phyloP scores from a whole-genome alignment of 2,888 invertebrate species.

The Pristionchus mayeri region DNA sequence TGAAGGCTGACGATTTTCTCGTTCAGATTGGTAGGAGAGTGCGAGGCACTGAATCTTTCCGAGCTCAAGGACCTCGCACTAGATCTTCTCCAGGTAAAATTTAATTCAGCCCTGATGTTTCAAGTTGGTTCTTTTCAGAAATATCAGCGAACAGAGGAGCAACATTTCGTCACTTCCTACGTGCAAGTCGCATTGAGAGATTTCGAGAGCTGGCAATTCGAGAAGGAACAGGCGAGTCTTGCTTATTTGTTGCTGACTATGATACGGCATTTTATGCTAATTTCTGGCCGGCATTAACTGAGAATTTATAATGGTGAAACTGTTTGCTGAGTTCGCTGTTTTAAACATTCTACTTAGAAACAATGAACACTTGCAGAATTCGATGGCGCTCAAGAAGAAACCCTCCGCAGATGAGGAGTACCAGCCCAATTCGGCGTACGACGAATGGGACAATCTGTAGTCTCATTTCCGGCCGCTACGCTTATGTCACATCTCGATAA shows the following conservation, averaged over 20 bases:
- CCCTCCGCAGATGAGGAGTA: slow-evolving; percentile 64
- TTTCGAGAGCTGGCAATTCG: slow-evolving; percentile 75
- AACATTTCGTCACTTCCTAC: slow-evolving; percentile 72
- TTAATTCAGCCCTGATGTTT: not conserved
- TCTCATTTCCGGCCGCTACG: not conserved
- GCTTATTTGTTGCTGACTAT: too few relatives aligned
- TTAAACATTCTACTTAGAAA: too few relatives aligned
- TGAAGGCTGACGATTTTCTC: not conserved
- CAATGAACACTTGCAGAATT: slow-evolving; percentile 67
- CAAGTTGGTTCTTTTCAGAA: slow-evolving; percentile 15
- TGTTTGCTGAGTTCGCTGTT: too few relatives aligned
- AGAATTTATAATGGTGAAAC: too few relatives aligned
- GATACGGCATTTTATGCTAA: too few relatives aligned
- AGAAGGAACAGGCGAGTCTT: slow-evolving; percentile 67
- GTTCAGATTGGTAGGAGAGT: slow-evolving; percentile 73
- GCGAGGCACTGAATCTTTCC: slow-evolving; percentile 74
- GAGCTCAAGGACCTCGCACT: slow-evolving; percentile 74
- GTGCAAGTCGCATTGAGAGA: slow-evolving; percentile 73
- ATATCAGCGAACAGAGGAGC: slow-evolving; percentile 66
- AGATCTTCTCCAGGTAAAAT: slow-evolving; percentile 66
- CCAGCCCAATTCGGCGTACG: slow-evolving; percentile 68
- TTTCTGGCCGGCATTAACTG: too few relatives aligned
- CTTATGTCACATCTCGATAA: slow-evolving; percentile 25
- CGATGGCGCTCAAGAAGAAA: slow-evolving; percentile 67
- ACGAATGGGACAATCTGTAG: slow-evolving; percentile 74